A percentile compares a stretch with the other conserved stretches of the same genome.
Conservation (phyloP, 2,113 vertebrate species). For the Aegotheles bennettii region DNA sequence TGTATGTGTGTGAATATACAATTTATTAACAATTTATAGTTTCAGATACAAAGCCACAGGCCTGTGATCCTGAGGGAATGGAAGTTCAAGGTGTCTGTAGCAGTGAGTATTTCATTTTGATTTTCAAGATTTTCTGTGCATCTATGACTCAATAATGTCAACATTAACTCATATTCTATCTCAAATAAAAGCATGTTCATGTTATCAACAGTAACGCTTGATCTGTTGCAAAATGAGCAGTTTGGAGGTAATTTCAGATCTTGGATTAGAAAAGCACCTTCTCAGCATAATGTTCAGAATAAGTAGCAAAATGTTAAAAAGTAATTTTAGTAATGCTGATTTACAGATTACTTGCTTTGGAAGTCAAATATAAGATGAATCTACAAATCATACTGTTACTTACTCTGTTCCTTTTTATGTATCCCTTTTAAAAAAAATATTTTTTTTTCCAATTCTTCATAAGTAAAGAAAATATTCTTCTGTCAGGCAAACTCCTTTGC, state of each 20-base stretch:
- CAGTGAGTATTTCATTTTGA: slow-evolving; percentile 63
- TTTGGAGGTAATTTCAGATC: neutral
- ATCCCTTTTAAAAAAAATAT: neutral
- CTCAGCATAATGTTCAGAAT: neutral
- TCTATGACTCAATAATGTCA: neutral
- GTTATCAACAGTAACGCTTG: neutral
- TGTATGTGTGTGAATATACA: neutral
- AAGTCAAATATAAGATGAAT: neutral
- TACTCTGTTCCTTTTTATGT: neutral
- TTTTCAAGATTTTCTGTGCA: neutral
- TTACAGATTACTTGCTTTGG: neutral
- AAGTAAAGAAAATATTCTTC: neutral
- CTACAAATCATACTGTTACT: neutral
- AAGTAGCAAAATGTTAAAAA: neutral
- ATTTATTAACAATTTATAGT: slow-evolving; percentile 50
- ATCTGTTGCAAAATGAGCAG: neutral
- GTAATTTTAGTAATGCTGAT: neutral
- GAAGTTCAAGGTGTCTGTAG: slow-evolving; percentile 64
- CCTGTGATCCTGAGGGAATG: slow-evolving; percentile 65
- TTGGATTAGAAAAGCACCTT: neutral
- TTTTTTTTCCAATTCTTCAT: neutral
- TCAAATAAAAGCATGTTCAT: neutral
- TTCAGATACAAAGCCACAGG: slow-evolving; percentile 45
- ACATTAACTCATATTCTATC: neutral
- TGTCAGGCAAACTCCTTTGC: neutral